phyloP scores from a whole-genome alignment of 2,797 vertebrate species.

The Pampus argenteus region DNA sequence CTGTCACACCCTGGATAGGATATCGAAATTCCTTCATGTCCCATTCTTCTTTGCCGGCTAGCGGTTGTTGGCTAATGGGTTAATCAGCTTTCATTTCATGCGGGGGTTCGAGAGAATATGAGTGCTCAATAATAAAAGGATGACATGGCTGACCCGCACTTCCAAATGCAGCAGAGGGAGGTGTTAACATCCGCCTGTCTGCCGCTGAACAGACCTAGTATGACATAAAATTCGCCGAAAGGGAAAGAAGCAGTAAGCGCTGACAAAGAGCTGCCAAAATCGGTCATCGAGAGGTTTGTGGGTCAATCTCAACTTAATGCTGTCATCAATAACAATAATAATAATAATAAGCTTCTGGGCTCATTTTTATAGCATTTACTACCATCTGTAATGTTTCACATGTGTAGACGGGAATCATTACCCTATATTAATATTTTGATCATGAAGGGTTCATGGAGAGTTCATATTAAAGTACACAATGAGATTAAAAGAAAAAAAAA shows the following conservation, averaged over 20 bases:
- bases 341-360: slow-evolving; percentile 20
- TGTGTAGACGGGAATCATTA: slow-evolving; percentile 20
- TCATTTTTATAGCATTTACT: not conserved
- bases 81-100: slow-evolving; percentile 54
- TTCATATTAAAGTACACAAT: slow-evolving; percentile 46
- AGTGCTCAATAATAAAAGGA: slow-evolving; percentile 4
- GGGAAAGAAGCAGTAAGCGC: not conserved
- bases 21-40: slow-evolving; percentile 20
- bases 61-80: slow-evolving; percentile 34
- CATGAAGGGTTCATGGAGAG: slow-evolving; percentile 60
- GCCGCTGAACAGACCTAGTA: slow-evolving; percentile 10
- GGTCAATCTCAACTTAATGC: slow-evolving; percentile 67
- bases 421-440: slow-evolving; percentile 30
- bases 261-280: not conserved
- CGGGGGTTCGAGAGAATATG: slow-evolving; percentile 7
- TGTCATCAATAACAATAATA: slow-evolving; percentile 22
- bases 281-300: slow-evolving; percentile 70
- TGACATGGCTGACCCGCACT: slow-evolving; percentile 4
- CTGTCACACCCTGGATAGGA: slow-evolving; percentile 46
- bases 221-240: slow-evolving; percentile 20
- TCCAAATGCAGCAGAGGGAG: slow-evolving; percentile 2
- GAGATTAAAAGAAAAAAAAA: slow-evolving; percentile 37
- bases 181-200: slow-evolving; percentile 45
- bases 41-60: slow-evolving; percentile 3
- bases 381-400: slow-evolving; percentile 31